Conservation (phyloP, 2,113 vertebrate species). For the Etheostoma cragini region DNA sequence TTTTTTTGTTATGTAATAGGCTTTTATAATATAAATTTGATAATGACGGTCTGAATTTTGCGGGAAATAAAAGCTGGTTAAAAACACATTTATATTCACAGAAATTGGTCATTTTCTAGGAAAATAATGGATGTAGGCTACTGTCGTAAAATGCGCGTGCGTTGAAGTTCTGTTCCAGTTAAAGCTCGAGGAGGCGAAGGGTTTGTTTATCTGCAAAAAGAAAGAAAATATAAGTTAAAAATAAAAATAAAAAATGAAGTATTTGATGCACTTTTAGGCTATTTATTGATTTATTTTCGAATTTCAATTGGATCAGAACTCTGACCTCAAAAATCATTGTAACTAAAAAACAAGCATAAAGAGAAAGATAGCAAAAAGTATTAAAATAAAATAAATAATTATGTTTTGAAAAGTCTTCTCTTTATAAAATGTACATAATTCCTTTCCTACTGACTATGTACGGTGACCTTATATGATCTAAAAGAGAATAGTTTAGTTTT, state of each 20-base stretch:
- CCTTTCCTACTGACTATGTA: not conserved
- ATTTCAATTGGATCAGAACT: not conserved
- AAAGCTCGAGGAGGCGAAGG: not conserved
- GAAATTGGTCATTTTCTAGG: not conserved
- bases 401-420: not conserved
- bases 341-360: not conserved
- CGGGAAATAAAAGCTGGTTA: not conserved
- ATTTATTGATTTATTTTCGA: not conserved
- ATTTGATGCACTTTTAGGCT: not conserved
- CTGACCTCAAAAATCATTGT: not conserved
- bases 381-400: not conserved
- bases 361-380: not conserved
- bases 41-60: no score
- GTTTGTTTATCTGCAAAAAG: not conserved
- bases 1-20: no score
- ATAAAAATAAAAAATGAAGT: no score
- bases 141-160: not conserved
- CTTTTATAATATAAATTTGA: not conserved
- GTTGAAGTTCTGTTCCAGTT: not conserved
- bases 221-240: not conserved
- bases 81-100: not conserved
- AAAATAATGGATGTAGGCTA: not conserved
- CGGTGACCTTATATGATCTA: conserved; percentile 8
- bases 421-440: not conserved
- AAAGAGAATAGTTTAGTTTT: not conserved